Evolutionary conservation across 2,113 vertebrate species (phyloP).

Genomic region (Actenoides lindsayi): DNA sequence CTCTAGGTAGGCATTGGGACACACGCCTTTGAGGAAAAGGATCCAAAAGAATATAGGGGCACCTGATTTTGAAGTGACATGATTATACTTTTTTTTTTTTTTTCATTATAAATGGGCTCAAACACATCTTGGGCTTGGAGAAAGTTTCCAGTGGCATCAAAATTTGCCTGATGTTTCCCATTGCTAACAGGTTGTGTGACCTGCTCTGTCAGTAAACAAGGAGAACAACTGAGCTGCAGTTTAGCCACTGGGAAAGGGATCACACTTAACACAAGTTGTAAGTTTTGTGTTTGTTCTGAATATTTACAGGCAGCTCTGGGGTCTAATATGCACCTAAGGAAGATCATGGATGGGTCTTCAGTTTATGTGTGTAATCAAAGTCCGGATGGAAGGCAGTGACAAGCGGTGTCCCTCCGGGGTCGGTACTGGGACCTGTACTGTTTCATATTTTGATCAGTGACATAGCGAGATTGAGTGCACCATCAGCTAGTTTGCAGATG

Average conservation of each 20-base stretch:
- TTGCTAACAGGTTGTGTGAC: not conserved
- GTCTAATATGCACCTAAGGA: not conserved
- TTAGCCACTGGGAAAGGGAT: not conserved
- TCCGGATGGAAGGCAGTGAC: too few relatives aligned
- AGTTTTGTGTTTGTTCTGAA: not conserved
- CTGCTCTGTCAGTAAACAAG: not conserved
- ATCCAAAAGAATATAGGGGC: not conserved
- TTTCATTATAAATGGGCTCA: not conserved
- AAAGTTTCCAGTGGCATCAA: not conserved
- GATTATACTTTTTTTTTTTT: not conserved
- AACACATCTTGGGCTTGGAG: not conserved
- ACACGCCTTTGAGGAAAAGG: not conserved
- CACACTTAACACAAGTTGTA: not conserved
- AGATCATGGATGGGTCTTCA: not conserved
- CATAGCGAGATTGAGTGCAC: too few relatives aligned
- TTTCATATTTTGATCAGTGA: too few relatives aligned
- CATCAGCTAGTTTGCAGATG: too few relatives aligned
- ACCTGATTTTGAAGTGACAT: not conserved
- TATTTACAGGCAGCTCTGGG: not conserved
- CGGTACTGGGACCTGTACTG: too few relatives aligned
- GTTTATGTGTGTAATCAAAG: not conserved
- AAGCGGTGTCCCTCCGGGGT: too few relatives aligned
- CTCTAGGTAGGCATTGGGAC: not conserved
- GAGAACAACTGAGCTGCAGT: not conserved
- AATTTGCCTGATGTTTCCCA: not conserved